Percentiles rank a stretch among this genome's conserved stretches.
phyloP scores from a whole-genome alignment of 2,113 vertebrate species.

The Acrocephalus arundinaceus region DNA sequence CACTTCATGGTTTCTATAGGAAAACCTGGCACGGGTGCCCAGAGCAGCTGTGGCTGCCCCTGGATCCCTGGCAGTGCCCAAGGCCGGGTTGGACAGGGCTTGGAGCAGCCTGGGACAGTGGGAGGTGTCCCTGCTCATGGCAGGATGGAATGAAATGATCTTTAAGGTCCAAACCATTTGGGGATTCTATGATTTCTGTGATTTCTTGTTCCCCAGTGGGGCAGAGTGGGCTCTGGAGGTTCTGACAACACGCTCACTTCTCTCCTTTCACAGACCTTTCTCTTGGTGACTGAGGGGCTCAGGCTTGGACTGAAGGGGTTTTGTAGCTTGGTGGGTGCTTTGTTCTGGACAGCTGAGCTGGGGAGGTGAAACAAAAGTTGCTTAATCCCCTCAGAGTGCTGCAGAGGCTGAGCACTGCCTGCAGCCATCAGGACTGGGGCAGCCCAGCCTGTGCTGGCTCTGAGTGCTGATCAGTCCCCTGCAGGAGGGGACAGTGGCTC shows the following conservation, averaged over 20 bases:
- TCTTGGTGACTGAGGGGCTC: not conserved
- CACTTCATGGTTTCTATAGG: accelerated
- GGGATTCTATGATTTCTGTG: not conserved
- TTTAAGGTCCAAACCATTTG: not conserved
- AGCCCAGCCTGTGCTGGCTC: not conserved
- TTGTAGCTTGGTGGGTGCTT: slow-evolving; percentile 1
- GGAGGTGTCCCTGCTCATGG: not conserved
- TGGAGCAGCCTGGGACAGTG: not conserved
- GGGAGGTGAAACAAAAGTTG: slow-evolving; percentile 30
- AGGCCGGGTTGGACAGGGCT: not conserved
- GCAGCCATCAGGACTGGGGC: not conserved
- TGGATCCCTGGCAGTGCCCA: not conserved
- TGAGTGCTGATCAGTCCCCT: not conserved
- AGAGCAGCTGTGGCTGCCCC: not conserved
- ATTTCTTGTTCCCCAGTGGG: not conserved
- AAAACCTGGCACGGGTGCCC: not conserved
- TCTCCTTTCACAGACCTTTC: not conserved
- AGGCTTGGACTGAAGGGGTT: not conserved
- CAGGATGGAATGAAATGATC: accelerated
- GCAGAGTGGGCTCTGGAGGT: not conserved
- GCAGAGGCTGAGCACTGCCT: not conserved
- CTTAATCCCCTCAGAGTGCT: slow-evolving; percentile 43
- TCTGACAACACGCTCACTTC: accelerated
- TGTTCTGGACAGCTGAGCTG: slow-evolving; percentile 32
- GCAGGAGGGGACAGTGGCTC: not conserved